Evolutionary conservation across 2,113 vertebrate genomes (phyloP).

Genomic region (Dunckerocampus dactyliophorus): DNA sequence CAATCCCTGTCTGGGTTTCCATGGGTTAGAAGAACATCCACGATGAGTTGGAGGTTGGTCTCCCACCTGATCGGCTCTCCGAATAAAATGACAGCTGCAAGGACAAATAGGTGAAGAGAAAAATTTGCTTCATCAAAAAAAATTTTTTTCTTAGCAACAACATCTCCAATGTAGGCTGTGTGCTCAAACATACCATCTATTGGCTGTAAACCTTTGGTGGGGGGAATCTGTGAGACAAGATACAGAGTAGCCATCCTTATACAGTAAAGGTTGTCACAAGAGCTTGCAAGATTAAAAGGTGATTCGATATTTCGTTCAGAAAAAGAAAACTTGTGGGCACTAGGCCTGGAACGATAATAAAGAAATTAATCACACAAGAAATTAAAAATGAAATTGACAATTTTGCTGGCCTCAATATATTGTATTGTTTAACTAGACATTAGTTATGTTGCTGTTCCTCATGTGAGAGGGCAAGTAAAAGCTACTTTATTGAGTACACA

Average conservation of each 20-base stretch:
- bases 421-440: too few relatives aligned
- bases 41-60: conserved; percentile 89
- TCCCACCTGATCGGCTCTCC: conserved; percentile 97
- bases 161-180: neutral
- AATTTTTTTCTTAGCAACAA: neutral
- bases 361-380: too few relatives aligned
- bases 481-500: too few relatives aligned
- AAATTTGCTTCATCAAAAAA: neutral
- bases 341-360: too few relatives aligned
- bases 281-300: neutral
- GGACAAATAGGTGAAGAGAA: neutral
- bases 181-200: conserved; percentile 81
- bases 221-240: conserved; percentile 70
- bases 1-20: conserved; percentile 76
- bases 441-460: neutral
- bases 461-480: neutral
- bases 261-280: too few relatives aligned
- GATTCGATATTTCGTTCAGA: too few relatives aligned
- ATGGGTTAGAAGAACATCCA: conserved; percentile 85
- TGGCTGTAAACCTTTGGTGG: conserved; percentile 72
- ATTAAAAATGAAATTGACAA: too few relatives aligned
- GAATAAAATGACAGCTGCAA: conserved; percentile 85
- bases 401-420: too few relatives aligned
- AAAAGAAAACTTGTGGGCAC: too few relatives aligned
- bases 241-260: neutral